Base-by-base conservation (phyloP, 2,888 invertebrate genomes). In the Tenthredo mesomela region DNA sequence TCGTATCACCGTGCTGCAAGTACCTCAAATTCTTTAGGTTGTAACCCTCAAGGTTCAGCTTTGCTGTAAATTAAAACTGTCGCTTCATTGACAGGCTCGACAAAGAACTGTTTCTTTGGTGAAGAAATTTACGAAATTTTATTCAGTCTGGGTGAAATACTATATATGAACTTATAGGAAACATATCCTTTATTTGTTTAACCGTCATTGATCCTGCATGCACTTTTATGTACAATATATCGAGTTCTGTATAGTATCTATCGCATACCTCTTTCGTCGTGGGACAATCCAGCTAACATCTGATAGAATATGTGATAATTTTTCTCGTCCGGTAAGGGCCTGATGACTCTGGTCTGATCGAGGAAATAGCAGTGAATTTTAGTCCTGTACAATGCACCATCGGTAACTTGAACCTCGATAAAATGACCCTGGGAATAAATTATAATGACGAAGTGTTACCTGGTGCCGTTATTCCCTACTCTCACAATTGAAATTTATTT, bases 251-350 rank as follows among this genome's bases (percentile, higher is more conserved):
- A 12, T 21, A n/a, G n/a, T n/a, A 6, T 50, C 10, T 2, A 54
- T 61, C 12, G 18, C 87, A 89, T 91, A 95, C 95, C 94, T 93
- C 97, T 94, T 92, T 99, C 99, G 88, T 98, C 98, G 84, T 96
- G 94, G 70, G 97, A 96, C 40, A 99, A 95, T 0, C 99, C 98
- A 25, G 98, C 98, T 82, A 98, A 94, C 96, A 99, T 96, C 94
- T 99, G 98, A 94, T 99, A 99, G 94, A 99, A 99, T 90, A 99
- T 98, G 93, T 99, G 98, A 94, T 98, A 99, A 94, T 98, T 99
- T 93, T 98, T 98, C 94, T 98, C 98, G 91, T 96, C 96, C 21
- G 96, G 95, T 89, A 97, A 94, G 33, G 98, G 97, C 58, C 96
- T 95, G 88, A 98, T 98, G 84, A 98, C 98, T 86, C 98, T 96